A percentile compares a stretch with the other conserved stretches of the same genome.
Conservation (phyloP, 1,140 invertebrate genomes). For the Harlomillsia oculata region DNA sequence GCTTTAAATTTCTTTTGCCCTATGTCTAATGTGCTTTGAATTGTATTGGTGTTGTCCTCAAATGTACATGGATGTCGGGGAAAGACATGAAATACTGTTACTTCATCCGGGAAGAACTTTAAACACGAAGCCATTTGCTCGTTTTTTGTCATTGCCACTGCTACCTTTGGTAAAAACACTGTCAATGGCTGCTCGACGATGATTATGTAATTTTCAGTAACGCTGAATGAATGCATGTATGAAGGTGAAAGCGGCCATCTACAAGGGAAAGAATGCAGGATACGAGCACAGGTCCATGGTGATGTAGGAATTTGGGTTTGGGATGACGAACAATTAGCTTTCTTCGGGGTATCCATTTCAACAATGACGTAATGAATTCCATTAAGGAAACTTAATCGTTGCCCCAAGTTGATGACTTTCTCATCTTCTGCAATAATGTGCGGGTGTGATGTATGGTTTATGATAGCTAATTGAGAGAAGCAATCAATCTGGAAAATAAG, state of each 20-base stretch:
- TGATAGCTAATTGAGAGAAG: slow-evolving; percentile 60
- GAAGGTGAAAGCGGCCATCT: slow-evolving; percentile 65
- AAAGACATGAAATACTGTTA: slow-evolving; percentile 65
- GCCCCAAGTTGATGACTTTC: slow-evolving; percentile 65
- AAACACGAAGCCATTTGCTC: slow-evolving; percentile 53
- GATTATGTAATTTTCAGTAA: slow-evolving; percentile 72
- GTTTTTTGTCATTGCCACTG: slow-evolving; percentile 47
- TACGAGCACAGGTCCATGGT: slow-evolving; percentile 59
- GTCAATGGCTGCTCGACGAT: slow-evolving; percentile 72
- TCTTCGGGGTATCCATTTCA: slow-evolving; percentile 49
- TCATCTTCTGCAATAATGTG: slow-evolving; percentile 50
- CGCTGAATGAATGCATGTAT: slow-evolving; percentile 82
- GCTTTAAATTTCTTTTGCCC: slow-evolving; percentile 52
- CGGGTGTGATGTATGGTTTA: slow-evolving; percentile 77
- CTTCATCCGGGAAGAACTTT: slow-evolving; percentile 60
- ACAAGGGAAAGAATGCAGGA: slow-evolving; percentile 58
- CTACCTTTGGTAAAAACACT: slow-evolving; percentile 52
- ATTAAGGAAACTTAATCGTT: slow-evolving; percentile 51
- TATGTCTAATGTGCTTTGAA: slow-evolving; percentile 44
- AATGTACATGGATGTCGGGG: slow-evolving; percentile 44
- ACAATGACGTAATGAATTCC: slow-evolving; percentile 61
- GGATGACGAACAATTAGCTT: too few species aligned
- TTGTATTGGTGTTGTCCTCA: slow-evolving; percentile 24
- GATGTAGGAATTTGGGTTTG: too few species aligned
- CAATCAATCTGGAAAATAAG: too few species aligned